Base-by-base conservation (phyloP, 2,888 invertebrate genomes). In the Platycnemis pennipes region DNA sequence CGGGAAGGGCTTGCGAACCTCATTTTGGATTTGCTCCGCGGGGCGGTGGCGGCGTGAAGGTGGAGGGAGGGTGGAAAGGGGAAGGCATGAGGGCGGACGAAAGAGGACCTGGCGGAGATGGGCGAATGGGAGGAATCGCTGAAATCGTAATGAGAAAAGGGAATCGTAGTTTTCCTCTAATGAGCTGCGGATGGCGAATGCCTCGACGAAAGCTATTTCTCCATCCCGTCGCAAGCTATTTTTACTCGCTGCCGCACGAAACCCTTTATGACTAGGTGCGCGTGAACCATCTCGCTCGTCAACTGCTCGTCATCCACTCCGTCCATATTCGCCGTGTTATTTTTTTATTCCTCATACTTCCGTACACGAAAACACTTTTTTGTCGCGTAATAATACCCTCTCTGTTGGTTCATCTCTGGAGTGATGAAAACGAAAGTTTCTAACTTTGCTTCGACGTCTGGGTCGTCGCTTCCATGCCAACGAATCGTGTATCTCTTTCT, bases 61-160 rank as follows among this genome's bases (percentile, higher is more conserved):
- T 2, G 45, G 87, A 45, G 45, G 87, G 26, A 26, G n/a, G n/a
- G 26, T 5, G 44, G 22, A 7, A 19, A 5, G 45, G 22, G 26
- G 45, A 26, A 5, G 45, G 45, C 26, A 46, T 13, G 26, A 3
- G 45, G 42, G 31, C 1, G 46, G 46, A 22, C 2, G 46, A 46
- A n/a, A 46, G 45, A 4, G 87, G 87, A 45, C 26, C 46, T 46
- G 45, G 45, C 26, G 16, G 45, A 44, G 87, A 46, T 7, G 44
- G 45, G 86, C 13, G 86, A n/a, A n/a, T 45, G 87, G 19, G 45
- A 87, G 87, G 45, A 87, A 77, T 77, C 13, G 77, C 77, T 44
- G 87, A 87, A 87, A 87, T n/a, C 22, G 45, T 87, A 87, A 87
- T 87, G 45, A 46, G 87, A n/a, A 87, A 45, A 87, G 8, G 87